Conservation (phyloP, 1,140 invertebrate species). For the Latrodectus geometricus region DNA sequence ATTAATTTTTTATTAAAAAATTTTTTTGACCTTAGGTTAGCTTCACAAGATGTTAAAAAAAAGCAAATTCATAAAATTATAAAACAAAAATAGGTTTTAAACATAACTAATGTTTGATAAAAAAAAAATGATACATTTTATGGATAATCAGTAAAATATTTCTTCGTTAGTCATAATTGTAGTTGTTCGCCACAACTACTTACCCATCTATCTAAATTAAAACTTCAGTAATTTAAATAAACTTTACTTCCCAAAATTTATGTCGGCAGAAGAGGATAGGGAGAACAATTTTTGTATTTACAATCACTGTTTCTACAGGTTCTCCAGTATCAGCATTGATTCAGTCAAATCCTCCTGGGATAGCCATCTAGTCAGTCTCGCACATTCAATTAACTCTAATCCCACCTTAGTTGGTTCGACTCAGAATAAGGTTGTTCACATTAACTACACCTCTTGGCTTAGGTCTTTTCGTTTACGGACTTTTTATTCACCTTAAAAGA, state of each 20-base stretch:
- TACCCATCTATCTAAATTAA: not conserved
- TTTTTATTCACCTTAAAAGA: conserved; percentile 49
- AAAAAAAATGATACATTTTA: no score
- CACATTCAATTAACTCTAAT: conserved; percentile 55
- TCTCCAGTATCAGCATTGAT: conserved; percentile 18
- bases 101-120: no score
- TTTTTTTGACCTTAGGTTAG: no score
- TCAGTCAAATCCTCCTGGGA: conserved; percentile 24
- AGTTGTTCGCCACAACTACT: not conserved
- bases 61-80: no score
- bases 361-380: conserved; percentile 23
- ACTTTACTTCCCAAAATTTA: conserved; percentile 9
- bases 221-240: not conserved
- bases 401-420: conserved; percentile 28
- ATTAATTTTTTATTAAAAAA: no score
- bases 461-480: conserved; percentile 43
- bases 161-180: no score
- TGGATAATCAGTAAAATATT: no score
- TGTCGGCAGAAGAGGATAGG: not conserved
- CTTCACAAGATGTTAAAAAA: no score
- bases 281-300: conserved; percentile 28
- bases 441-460: conserved; percentile 47
- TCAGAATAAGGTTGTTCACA: conserved; percentile 51
- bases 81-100: no score
- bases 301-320: conserved; percentile 23